Evolutionary conservation across 2,888 invertebrate species (phyloP), one percentile per base, ranked within the genome.

Genomic region (Heliconius charithonia): DNA sequence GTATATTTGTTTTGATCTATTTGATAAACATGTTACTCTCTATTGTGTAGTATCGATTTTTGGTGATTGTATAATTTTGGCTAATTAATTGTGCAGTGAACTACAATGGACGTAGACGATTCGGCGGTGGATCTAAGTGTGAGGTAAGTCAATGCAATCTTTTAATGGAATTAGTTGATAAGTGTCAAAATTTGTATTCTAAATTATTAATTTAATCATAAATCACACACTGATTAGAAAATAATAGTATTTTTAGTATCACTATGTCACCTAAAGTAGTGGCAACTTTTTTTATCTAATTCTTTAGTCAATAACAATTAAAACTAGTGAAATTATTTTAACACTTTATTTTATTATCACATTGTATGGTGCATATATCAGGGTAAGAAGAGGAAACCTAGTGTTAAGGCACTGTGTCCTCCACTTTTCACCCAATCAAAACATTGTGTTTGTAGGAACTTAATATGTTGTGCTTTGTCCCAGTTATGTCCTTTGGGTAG

Each of bases 111-210:
- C 93, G 96, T 97, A 90, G 98, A 98, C 95, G 98, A 98, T 91
- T 96, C 97, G 88, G 98, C 98, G 84, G 98, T 98, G 87, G 98
- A 98, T 96, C 96, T 98, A 87, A 98, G 98, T 93, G 96, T 98
- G 89, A 96, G 97, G 97, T 97, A 95, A 95, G 81, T 41, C 65
- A 70, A 29, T 19, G 75, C 81, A 27, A 79, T 32, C n/a, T 45
- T 80, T 79, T 75, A 76, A 73, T 77, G 65, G 75, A 77, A 71
- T 82, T 75, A 37, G 25, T 72, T 72, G 22, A 51, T 72, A 32
- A 25, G n/a, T 32, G 59, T 59, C 32, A 59, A n/a, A 72, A 69
- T 69, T 69, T 25, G 41, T 45, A 16, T 69, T 25, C 25, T 25
- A 25, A 69, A 72, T 56, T 29, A 10, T 56, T 56, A 51, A 56